phyloP scores from a whole-genome alignment of 1,140 invertebrate species.

The Capitella teleta region DNA sequence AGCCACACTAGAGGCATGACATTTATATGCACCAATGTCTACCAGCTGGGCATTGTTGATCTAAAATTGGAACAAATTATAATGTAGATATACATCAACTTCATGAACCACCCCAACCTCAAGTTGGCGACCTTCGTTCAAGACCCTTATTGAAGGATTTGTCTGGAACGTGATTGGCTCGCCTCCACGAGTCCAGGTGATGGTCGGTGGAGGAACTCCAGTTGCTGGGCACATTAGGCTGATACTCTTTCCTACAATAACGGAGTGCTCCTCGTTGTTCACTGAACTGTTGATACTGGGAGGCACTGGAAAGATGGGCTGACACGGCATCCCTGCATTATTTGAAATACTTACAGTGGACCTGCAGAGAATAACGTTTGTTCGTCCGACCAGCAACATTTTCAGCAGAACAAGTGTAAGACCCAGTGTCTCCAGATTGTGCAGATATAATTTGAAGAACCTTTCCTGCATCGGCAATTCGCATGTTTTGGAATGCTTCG shows the following conservation, averaged over 20 bases:
- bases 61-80: no score
- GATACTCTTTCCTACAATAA: constrained; percentile 22
- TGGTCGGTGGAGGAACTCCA: constrained; percentile 29
- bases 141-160: constrained; percentile 30
- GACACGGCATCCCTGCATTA: background rate
- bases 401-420: constrained; percentile 37
- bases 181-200: constrained; percentile 24
- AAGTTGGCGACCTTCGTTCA: constrained; percentile 29
- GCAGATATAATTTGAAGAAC: constrained; percentile 10
- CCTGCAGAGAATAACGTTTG: constrained; percentile 8
- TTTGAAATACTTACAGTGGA: constrained; percentile 11
- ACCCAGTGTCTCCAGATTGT: constrained; percentile 29
- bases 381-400: constrained; percentile 32
- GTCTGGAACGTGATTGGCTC: constrained; percentile 13
- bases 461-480: constrained; percentile 2
- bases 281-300: constrained; percentile 25
- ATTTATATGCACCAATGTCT: constrained; percentile 43
- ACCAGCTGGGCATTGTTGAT: constrained; percentile 36
- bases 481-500: background rate
- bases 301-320: constrained; percentile 21
- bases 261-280: constrained; percentile 19
- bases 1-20: constrained; percentile 40
- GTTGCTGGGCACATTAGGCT: constrained; percentile 26
- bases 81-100: no score
- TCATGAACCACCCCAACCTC: no score